Conservation (phyloP, 53 echinoderm and acorn worm species). For the Stichopus horrens region DNA sequence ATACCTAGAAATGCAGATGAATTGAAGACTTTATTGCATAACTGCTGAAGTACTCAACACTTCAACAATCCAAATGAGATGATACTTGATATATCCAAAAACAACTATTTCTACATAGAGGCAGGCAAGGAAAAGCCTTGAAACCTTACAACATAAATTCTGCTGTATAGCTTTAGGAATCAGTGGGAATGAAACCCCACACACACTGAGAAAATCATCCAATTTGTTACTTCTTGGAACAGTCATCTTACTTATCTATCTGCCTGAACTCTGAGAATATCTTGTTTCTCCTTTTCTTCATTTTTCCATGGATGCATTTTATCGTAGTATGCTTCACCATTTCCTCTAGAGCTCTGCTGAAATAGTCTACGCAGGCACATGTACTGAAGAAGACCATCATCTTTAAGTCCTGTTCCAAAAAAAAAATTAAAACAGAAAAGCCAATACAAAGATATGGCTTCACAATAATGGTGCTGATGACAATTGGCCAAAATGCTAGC, state of each 20-base stretch:
- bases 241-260: slow-evolving; percentile 65
- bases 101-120: no score
- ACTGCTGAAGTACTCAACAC: no score
- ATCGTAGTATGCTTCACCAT: slow-evolving; percentile 72
- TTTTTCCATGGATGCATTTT: slow-evolving; percentile 91
- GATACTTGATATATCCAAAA: no score
- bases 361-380: slow-evolving; percentile 96
- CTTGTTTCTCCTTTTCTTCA: slow-evolving; percentile 74
- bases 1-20: no score
- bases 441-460: not conserved
- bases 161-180: no score
- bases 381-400: slow-evolving; percentile 99
- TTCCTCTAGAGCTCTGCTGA: slow-evolving; percentile 64
- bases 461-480: not conserved
- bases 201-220: no score
- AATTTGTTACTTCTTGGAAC: no score
- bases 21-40: no score
- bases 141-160: no score
- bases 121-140: no score
- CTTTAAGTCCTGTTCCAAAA: slow-evolving; percentile 64
- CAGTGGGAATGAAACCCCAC: no score
- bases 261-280: slow-evolving; percentile 81
- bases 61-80: no score
- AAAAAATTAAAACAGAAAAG: not conserved
- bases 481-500: not conserved